Evolutionary conservation across 2,888 invertebrate species (phyloP), one percentile per base, ranked within the genome.

Genomic region (Byasa hedistus): DNA sequence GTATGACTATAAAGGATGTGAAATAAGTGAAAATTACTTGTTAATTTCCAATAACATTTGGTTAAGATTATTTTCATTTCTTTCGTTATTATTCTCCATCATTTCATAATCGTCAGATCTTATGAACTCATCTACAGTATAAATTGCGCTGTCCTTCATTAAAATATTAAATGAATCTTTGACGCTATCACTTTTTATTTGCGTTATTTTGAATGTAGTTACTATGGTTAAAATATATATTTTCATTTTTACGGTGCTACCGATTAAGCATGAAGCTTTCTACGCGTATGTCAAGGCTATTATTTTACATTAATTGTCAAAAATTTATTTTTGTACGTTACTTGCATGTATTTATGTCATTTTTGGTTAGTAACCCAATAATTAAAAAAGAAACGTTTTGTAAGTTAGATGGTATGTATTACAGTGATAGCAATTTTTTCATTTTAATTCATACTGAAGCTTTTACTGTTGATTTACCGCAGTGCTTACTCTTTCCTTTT

Each of bases 51-150:
- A 24, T 64, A 79, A 75, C 60, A 69, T 69, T 44, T 68, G 61
- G n/a, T 65, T 68, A 27, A 73, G 71, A 66, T 71, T 62, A 22
- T 72, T 69, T 61, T 75, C 67, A 61, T 73, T 69, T 22, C 57
- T 68, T 36, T 71, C 71, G 3, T 72, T 36, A 69, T 70, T n/a
- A 73, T 44, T 32, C 75, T 64, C 61, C 15, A 80, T 72, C 76
- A 80, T 76, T 62, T 82, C 81, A 65, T 80, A 82, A 68, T 86
- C 83, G 0, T 78, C 75, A 0, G 81, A 76, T 17, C 69, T 67
- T 22, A 85, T 68, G 1, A 70, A 63, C 59, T 81, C 74, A 58
- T 84, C 78, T 23, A 85, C 76, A 62, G 75, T 79, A 61, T 80
- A 81, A 65, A 79, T 77, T 7, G 70, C 73, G 66, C 72, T 76